Conservation (phyloP, 2,113 vertebrate species). For the Colaptes auratus region DNA sequence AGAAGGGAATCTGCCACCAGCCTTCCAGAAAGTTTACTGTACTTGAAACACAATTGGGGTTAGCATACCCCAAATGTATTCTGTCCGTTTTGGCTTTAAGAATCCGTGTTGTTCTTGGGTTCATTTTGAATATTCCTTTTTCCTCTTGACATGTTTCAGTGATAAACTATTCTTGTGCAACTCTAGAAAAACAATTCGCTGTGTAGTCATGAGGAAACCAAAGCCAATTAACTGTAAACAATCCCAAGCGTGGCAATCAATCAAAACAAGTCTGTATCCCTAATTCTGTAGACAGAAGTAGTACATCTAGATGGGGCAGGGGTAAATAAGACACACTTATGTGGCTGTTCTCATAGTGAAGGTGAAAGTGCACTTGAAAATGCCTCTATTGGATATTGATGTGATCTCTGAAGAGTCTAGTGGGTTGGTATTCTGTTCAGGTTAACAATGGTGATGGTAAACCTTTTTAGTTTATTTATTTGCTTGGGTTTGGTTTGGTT, state of each 20-base stretch:
- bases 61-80: constrained; percentile 36
- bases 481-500: not conserved
- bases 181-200: constrained; percentile 5
- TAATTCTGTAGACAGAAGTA: not conserved
- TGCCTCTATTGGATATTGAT: not conserved
- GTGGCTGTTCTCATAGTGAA: not conserved
- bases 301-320: not conserved
- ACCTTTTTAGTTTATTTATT: no score
- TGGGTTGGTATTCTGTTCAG: not conserved
- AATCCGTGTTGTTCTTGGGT: constrained; percentile 20
- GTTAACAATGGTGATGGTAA: not conserved
- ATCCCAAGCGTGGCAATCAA: not conserved
- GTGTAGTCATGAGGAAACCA: constrained; percentile 13
- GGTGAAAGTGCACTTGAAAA: not conserved
- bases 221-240: not conserved
- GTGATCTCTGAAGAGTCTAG: not conserved
- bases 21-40: constrained; percentile 22
- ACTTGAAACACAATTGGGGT: constrained; percentile 22
- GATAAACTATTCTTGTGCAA: constrained; percentile 39
- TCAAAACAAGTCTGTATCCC: constrained; percentile 3
- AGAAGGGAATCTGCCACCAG: not conserved
- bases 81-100: constrained; percentile 44
- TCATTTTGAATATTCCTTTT: constrained; percentile 7
- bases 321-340: not conserved
- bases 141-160: not conserved